These are phyloP conservation scores for Carposina sasakii DNA, from an alignment of 1,140 invertebrate genomes.

Conservation along the genomic window DNA sequence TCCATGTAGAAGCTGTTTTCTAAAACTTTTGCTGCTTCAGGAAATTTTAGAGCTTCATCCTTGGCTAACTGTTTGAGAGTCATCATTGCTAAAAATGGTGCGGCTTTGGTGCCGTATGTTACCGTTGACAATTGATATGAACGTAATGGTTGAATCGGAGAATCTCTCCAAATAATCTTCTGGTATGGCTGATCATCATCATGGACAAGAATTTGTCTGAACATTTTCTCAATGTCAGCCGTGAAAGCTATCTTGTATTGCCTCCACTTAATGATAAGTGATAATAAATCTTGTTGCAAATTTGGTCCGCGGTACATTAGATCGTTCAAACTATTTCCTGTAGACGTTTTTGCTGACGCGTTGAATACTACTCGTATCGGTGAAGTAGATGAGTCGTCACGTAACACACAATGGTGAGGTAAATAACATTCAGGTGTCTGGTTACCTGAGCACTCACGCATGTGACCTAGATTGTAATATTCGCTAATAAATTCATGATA, in stretches of 20 bases:
- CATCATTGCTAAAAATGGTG: constrained; percentile 46
- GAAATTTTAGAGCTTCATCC: constrained; percentile 24
- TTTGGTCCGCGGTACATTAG: constrained; percentile 9
- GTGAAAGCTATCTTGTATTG: constrained; percentile 26
- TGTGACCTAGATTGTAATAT: constrained; percentile 5
- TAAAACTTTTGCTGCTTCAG: constrained; percentile 23
- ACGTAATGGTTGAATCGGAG: constrained; percentile 18
- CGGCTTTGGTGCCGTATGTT: constrained; percentile 50
- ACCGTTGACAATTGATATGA: constrained; percentile 41
- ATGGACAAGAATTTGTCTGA: constrained; percentile 28
- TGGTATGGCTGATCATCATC: constrained; percentile 20
- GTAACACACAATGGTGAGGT: constrained; percentile 5
- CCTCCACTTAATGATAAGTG: constrained; percentile 29
- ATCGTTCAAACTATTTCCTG: constrained; percentile 6
- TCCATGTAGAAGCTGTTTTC: constrained; percentile 43
- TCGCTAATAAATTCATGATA: constrained; percentile 10
- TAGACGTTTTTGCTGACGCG: neutral
- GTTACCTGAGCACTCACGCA: neutral
- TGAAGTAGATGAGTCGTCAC: constrained; percentile 1
- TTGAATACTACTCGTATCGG: constrained; percentile 9
- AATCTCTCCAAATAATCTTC: constrained; percentile 28
- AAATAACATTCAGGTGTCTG: constrained; percentile 5
- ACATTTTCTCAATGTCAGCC: constrained; percentile 42
- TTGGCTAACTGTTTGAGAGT: constrained; percentile 37
- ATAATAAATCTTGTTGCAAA: constrained; percentile 15